Conservation (phyloP, 2,797 vertebrate genomes). For the Phrynocephalus vlangalii region DNA sequence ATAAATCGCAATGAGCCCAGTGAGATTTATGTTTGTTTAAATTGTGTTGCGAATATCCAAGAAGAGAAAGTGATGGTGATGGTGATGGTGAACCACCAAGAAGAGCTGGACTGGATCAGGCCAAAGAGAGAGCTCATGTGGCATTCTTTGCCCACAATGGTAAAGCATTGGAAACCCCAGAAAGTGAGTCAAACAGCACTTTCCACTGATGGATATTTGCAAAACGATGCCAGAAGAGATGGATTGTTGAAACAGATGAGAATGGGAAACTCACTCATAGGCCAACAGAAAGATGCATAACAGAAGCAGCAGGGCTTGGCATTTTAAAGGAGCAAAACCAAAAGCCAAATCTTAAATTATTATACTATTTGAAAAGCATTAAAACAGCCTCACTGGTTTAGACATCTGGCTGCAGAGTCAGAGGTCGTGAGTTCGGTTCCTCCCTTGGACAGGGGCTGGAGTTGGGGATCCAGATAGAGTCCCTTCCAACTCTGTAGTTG, state of each 20-base stretch:
- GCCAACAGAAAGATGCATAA: neutral
- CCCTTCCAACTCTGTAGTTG: too few species aligned
- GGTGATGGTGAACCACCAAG: neutral
- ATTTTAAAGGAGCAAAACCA: too few species aligned
- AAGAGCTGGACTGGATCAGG: neutral
- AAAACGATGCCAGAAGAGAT: neutral
- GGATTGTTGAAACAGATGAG: neutral
- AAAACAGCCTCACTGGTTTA: too few species aligned
- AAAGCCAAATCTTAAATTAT: too few species aligned
- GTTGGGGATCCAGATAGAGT: too few species aligned
- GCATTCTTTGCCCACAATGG: neutral
- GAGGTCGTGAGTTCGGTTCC: too few species aligned
- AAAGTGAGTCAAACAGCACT: too few species aligned
- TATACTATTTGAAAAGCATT: too few species aligned
- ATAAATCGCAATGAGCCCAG: neutral
- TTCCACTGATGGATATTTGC: too few species aligned
- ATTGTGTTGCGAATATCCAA: neutral
- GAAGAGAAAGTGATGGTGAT: neutral
- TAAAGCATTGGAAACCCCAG: too few species aligned
- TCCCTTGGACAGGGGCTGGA: too few species aligned
- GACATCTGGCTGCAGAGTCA: too few species aligned
- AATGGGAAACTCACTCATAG: neutral
- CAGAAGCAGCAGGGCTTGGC: neutral
- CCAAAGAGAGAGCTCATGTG: neutral
- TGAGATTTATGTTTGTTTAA: neutral